These are phyloP conservation scores for Microplitis deprimator DNA, from an alignment of 2,888 invertebrate genomes.

Conservation along the genomic window DNA sequence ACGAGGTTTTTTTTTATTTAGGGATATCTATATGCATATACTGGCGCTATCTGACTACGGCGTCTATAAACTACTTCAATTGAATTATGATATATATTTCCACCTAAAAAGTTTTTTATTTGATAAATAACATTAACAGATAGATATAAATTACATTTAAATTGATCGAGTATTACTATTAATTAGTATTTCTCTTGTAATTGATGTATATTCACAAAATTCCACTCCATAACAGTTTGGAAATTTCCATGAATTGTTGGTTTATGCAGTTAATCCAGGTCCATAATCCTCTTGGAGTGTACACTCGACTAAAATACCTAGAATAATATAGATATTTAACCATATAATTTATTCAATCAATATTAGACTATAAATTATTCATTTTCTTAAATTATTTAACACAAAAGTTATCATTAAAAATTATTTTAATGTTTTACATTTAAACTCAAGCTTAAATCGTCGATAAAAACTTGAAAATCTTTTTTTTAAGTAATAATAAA, in stretches of 20 bases:
- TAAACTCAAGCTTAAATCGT: too few relatives aligned
- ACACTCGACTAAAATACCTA: neutral
- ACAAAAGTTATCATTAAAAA: too few relatives aligned
- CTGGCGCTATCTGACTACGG: too few relatives aligned
- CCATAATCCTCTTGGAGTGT: neutral
- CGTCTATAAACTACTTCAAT: neutral
- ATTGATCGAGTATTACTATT: neutral
- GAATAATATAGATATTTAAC: neutral
- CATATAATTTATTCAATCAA: neutral
- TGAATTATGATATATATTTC: neutral
- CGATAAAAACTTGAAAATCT: too few relatives aligned
- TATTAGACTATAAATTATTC: neutral
- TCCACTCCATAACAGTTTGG: neutral
- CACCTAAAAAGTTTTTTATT: neutral
- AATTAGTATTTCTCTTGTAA: neutral
- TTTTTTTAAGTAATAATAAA: too few relatives aligned
- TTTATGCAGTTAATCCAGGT: neutral
- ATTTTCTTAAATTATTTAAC: neutral
- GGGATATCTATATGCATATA: too few relatives aligned
- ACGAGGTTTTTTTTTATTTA: too few relatives aligned
- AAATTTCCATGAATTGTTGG: neutral
- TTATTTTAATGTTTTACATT: too few relatives aligned
- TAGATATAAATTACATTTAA: neutral
- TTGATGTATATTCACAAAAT: neutral
- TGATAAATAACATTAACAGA: neutral